Base-by-base conservation (phyloP, 1,140 invertebrate genomes). In the Arion vulgaris region DNA sequence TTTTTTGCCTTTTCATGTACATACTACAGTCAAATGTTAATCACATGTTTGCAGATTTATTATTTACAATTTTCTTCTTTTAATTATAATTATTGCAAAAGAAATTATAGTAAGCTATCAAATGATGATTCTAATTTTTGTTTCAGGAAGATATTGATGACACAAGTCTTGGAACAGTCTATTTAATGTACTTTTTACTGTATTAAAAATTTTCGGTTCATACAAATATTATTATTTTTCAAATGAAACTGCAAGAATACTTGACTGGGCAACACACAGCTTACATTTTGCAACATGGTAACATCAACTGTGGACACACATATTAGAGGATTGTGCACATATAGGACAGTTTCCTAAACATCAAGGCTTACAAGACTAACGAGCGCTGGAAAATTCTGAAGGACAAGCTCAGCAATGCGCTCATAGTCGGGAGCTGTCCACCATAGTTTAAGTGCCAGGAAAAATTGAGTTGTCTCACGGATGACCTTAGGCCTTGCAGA, bases 391-490 rank as follows among this genome's bases (percentile, higher is more conserved):
- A 85, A 85, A 38, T 85, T 78, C n/a, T 78, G 73, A 32, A 85
- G 69, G 39, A 85, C 84, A n/a, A 85, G 79, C 49, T 85, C 84
- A 41, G 84, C 82, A 41, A 85, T 85, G 28, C 84, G 79, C 69
- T 85, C 84, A 53, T 85, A 85, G 66, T 85, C 84, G 28, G 74
- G 82, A 19, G 84, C 75, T 7, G 84, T 83, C 84, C 84, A 85
- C 84, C 84, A 85, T 32, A 83, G 80, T 57, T 85, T 85, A 28
- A 83, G 77, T 41, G 82, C 73, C 79, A 85, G 81, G 75, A 85
- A 85, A 66, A 73, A 85, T 73, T 85, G 82, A 32, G 82, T 83
- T 28, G 84, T 85, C 68, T 85, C 84, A 49, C 84, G 72, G 82
- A 85, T 85, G 84, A 85, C 83, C 45, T 83, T 78, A 34, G 82